Conservation (phyloP, 2,888 invertebrate genomes). For the Scotopteryx bipunctaria region DNA sequence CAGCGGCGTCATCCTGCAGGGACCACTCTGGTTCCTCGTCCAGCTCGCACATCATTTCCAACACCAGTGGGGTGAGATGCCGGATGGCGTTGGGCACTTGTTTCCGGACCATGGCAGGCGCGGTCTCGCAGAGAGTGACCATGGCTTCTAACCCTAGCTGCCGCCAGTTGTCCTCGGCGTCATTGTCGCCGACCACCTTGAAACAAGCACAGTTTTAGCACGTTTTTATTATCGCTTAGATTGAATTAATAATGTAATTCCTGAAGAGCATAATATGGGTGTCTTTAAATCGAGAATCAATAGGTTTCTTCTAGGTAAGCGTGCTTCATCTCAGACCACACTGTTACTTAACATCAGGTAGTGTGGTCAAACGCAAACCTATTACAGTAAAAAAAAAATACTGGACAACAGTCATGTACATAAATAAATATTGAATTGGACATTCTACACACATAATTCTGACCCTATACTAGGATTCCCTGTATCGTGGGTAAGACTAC, state of each 20-base stretch:
- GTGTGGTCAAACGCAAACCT: no score
- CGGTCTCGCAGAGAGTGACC: constrained; percentile 94
- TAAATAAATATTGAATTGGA: no score
- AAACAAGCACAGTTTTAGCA: background rate
- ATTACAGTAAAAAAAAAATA: no score
- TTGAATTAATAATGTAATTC: background rate
- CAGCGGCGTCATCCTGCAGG: constrained; percentile 91
- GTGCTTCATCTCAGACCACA: no score
- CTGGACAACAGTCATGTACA: no score
- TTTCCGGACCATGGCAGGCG: constrained; percentile 98
- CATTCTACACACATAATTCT: no score
- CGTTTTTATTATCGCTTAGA: background rate
- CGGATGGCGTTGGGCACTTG: constrained; percentile 93
- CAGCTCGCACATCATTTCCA: constrained; percentile 97
- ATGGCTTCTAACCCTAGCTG: constrained; percentile 95
- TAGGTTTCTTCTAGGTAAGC: no score
- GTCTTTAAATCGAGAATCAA: no score
- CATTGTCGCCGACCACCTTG: constrained; percentile 87
- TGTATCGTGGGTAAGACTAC: no score
- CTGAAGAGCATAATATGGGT: no score
- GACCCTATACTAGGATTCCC: no score
- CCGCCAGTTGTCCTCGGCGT: constrained; percentile 91
- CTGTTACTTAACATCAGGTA: no score
- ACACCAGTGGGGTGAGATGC: constrained; percentile 90
- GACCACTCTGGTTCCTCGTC: constrained; percentile 97